Evolutionary conservation across 2,797 vertebrate genomes (phyloP).

Genomic region (Austrolebias charrua): DNA sequence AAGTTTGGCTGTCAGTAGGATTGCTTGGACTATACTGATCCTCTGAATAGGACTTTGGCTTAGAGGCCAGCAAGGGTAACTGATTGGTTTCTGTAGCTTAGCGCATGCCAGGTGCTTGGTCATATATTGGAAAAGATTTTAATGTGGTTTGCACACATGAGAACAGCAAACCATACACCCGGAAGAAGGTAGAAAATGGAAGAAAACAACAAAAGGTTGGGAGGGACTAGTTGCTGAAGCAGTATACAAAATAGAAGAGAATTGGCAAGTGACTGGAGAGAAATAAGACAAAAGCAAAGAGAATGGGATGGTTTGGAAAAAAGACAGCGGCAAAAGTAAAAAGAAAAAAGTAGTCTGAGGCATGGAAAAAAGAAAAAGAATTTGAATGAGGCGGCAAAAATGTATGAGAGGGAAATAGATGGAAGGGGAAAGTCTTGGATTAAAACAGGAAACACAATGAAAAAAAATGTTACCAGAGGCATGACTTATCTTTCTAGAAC

Average conservation of each 20-base stretch:
- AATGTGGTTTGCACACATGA: constrained; percentile 68
- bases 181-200: constrained; percentile 36
- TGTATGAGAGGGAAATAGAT: constrained; percentile 14
- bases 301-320: constrained; percentile 46
- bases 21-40: constrained; percentile 37
- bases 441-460: constrained; percentile 66
- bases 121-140: constrained; percentile 69
- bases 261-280: constrained; percentile 44
- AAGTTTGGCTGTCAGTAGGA: constrained; percentile 34
- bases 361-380: constrained; percentile 29
- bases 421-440: constrained; percentile 32
- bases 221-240: constrained; percentile 21
- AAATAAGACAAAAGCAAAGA: constrained; percentile 25
- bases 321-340: constrained; percentile 33
- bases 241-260: constrained; percentile 12
- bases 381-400: constrained; percentile 38
- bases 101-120: constrained; percentile 61
- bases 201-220: constrained; percentile 5
- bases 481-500: constrained; percentile 63
- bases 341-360: constrained; percentile 47
- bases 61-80: constrained; percentile 56
- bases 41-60: constrained; percentile 49
- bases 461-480: constrained; percentile 61
- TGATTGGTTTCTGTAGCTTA: constrained; percentile 62
- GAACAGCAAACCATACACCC: constrained; percentile 31